phyloP scores from a whole-genome alignment of 2,113 vertebrate species.

The Halichoerus grypus region DNA sequence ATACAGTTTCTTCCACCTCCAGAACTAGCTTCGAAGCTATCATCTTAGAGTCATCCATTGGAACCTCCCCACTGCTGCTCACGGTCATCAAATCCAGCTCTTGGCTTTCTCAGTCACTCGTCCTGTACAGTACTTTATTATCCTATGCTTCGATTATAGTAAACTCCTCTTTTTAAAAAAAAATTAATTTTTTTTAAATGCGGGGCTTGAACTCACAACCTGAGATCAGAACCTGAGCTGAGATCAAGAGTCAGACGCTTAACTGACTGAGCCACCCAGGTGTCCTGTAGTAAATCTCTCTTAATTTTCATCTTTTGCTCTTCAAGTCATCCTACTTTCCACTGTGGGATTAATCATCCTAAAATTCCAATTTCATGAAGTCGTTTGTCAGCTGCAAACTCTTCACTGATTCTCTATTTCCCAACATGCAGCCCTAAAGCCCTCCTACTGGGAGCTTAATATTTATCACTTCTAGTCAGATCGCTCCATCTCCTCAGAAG shows the following conservation, averaged over 20 bases:
- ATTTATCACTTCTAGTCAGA: not conserved
- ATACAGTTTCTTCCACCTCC: not conserved
- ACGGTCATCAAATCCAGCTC: not conserved
- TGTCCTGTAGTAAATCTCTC: not conserved
- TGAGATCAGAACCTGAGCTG: not conserved
- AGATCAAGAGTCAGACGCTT: not conserved
- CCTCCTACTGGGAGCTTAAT: not conserved
- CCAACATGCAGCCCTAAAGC: too few species aligned
- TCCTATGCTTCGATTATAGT: not conserved
- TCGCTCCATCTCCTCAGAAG: not conserved
- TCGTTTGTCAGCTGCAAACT: conserved; percentile 51
- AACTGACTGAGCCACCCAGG: not conserved
- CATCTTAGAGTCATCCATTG: not conserved
- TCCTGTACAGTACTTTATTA: not conserved
- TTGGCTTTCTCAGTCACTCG: not conserved
- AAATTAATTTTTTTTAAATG: not conserved
- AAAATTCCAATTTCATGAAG: conserved; percentile 46
- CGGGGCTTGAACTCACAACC: not conserved
- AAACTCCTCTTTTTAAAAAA: not conserved
- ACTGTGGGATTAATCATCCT: conserved; percentile 36
- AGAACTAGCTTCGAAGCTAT: not conserved
- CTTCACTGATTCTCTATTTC: not conserved
- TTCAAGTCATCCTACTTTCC: not conserved
- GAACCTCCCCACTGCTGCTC: not conserved
- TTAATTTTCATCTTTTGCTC: not conserved